Evolutionary conservation across 2,888 invertebrate species (phyloP), one percentile per base, ranked within the genome.

Genomic region (Lasioglossum lativentre): DNA sequence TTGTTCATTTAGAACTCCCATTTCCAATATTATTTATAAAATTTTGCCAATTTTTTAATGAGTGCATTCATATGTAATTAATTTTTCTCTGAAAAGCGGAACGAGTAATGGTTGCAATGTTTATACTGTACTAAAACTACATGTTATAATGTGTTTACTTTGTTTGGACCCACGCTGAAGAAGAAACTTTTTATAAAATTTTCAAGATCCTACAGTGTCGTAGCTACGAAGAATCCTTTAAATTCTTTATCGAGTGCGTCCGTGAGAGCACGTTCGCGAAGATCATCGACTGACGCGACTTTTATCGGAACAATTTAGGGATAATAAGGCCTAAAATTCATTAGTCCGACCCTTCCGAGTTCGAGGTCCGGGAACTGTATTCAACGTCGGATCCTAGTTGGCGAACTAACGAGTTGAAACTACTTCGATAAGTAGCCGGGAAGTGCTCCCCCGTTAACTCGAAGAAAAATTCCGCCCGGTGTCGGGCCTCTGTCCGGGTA

Each of bases 341-440:
- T 71, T 16, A 23, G 19, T 59, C 52, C 5, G 19, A 30, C 23
- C 40, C 30, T 68, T 70, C n/a, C 42, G 8, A 34, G 38, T 68
- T 34, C 68, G 68, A 23, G 38, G 68, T 45, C 34, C 27, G 27
- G 38, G 34, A 68, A 68, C 68, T 68, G 38, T 68, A 68, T 68
- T 68, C 68, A 52, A 47, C 63, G 59, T 63, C 63, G 27, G 56
- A 75, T 73, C 47, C 72, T 68, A 47, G 76, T 79, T 78, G 63
- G 30, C 63, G 72, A 16, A 78, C 71, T 82, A 78, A 82, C 78
- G 52, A 82, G 78, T 63, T 30, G 40, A 56, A 82, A 80, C 71
- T 83, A 80, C 70, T 40, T 38, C 38, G 38, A 38, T 75, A 75
- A 82, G 59, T 80, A 70, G 82, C 38, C 59, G 40, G 42, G 40